Evolutionary conservation across 2,113 vertebrate genomes (phyloP).

Genomic region (Desmodus rotundus): DNA sequence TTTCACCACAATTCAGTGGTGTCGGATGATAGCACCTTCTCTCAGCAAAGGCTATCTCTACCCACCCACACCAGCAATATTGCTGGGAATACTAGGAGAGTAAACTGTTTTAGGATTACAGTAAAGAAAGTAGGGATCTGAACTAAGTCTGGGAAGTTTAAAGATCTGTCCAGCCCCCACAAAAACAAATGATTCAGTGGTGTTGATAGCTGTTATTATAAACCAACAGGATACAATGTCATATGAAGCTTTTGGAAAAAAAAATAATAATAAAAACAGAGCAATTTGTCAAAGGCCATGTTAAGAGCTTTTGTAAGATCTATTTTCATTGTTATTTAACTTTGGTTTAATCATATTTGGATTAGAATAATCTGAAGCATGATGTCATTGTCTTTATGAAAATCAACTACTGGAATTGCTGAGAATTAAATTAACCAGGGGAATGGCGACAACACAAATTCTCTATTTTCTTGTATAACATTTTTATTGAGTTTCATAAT

Average conservation of each 20-base stretch:
- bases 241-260: constrained; percentile 3
- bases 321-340: constrained; percentile 18
- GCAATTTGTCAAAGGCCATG: neutral
- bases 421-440: constrained; percentile 1
- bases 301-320: neutral
- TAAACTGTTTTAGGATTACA: neutral
- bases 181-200: constrained; percentile 27
- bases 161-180: neutral
- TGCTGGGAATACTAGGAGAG: neutral
- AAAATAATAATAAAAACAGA: too few species aligned
- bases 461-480: neutral
- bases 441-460: neutral
- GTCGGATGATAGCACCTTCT: neutral
- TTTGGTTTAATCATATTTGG: constrained; percentile 28
- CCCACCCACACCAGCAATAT: neutral
- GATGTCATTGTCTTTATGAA: neutral
- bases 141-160: neutral
- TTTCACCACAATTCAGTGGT: neutral
- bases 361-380: neutral
- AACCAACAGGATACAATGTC: neutral
- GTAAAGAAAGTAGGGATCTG: neutral
- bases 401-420: neutral
- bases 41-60: neutral
- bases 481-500: neutral
- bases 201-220: constrained; percentile 6